phyloP scores from a whole-genome alignment of 2,797 vertebrate species.

The Melanotaenia pygmaea region DNA sequence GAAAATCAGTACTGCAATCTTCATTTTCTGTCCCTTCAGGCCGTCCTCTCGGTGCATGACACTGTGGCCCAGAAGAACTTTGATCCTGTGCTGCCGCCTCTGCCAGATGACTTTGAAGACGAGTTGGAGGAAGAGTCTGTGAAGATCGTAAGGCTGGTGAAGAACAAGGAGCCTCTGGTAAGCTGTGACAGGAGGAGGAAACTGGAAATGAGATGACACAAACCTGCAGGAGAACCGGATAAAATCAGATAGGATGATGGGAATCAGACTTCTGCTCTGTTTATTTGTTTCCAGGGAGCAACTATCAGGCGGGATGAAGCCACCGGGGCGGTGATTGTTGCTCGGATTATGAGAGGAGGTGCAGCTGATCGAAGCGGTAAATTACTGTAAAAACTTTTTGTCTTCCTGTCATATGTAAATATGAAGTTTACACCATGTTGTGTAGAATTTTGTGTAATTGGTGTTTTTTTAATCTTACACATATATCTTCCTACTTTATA shows the following conservation, averaged over 20 bases:
- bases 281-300: slow-evolving; percentile 85
- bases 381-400: neutral
- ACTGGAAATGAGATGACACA: neutral
- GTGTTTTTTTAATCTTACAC: neutral
- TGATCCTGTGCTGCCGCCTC: slow-evolving; percentile 92
- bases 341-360: slow-evolving; percentile 95
- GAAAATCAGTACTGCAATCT: neutral
- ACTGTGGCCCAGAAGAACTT: slow-evolving; percentile 97
- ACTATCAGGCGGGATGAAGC: slow-evolving; percentile 93
- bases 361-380: slow-evolving; percentile 94
- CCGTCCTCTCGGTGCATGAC: slow-evolving; percentile 93
- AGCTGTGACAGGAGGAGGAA: slow-evolving; percentile 17
- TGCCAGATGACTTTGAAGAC: slow-evolving; percentile 91
- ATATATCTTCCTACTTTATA: too few relatives aligned
- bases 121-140: slow-evolving; percentile 96
- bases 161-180: slow-evolving; percentile 98
- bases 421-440: neutral
- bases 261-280: neutral
- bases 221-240: neutral
- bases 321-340: slow-evolving; percentile 91
- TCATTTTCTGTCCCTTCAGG: slow-evolving; percentile 76
- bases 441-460: neutral
- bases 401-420: neutral
- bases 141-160: slow-evolving; percentile 95
- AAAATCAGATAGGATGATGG: neutral